Conservation (phyloP, 1,140 invertebrate genomes). For the Drosophila orena region DNA sequence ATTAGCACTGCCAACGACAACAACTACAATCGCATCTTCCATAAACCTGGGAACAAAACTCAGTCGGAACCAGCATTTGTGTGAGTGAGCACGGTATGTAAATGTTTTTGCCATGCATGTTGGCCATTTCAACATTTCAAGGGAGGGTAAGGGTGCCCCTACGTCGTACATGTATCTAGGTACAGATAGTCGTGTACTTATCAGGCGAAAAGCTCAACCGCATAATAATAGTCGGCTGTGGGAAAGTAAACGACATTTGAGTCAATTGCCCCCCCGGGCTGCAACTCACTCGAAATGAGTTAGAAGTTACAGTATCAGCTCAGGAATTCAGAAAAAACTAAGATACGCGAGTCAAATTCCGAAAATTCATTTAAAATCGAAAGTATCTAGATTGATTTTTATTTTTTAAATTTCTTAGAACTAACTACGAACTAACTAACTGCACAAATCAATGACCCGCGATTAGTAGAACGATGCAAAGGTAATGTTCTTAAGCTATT, state of each 20-base stretch:
- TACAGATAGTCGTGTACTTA: constrained; percentile 44
- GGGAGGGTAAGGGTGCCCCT: constrained; percentile 59
- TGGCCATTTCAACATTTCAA: constrained; percentile 80
- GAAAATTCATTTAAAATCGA: too few relatives aligned
- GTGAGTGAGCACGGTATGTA: constrained; percentile 54
- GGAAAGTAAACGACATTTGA: constrained; percentile 62
- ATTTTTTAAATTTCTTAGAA: not conserved
- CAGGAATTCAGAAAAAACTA: not conserved
- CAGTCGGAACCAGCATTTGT: constrained; percentile 17
- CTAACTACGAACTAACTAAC: too few relatives aligned
- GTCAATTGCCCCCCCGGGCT: constrained; percentile 7
- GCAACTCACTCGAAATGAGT: constrained; percentile 26
- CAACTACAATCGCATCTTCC: constrained; percentile 54
- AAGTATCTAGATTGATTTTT: too few relatives aligned
- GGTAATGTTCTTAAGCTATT: not conserved
- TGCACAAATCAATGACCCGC: not conserved
- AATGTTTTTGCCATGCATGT: constrained; percentile 75
- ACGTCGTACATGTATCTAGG: constrained; percentile 32
- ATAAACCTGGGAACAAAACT: constrained; percentile 77
- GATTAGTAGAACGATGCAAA: not conserved
- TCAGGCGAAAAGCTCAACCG: constrained; percentile 70
- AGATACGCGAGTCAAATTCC: too few relatives aligned
- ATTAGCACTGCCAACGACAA: constrained; percentile 72
- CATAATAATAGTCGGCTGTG: constrained; percentile 65
- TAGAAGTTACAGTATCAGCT: constrained; percentile 3